Evolutionary conservation across 2,113 vertebrate species (phyloP), one percentile per base, ranked within the genome.

Genomic region (Carassius carassius): DNA sequence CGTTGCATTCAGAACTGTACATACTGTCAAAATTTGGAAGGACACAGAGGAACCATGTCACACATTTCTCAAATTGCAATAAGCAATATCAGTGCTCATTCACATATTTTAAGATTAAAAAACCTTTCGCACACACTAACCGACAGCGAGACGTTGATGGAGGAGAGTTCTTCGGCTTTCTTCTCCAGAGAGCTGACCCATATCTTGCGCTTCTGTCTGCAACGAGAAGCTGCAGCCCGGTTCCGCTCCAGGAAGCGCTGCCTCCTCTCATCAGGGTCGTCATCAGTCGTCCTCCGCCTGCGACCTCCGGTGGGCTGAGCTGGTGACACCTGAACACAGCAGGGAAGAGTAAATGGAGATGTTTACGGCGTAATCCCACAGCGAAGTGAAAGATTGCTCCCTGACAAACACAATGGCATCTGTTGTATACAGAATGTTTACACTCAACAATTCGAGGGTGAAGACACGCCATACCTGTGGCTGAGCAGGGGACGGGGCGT

Each of bases 221-320:
- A 99, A 67, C 97, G 98, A 0, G 98, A 99, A 0, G 98, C 98
- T 0, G 98, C 98, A 0, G 98, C 98, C 1, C 98, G 94, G 90
- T 99, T 99, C 85, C 98, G 93, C 91, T 99, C 98, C 70, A 99
- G 93, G 90, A 99, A 99, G 3, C 98, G 96, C 92, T 99, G 97
- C 78, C 98, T 93, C 5, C 98, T 93, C 73, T 99, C 98, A 35
- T 99, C 98, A 0, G 98, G 98, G 87, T 99, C 98, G 84, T 99
- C 97, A 19, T 98, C 97, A 4, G 93, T 80, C 0, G 96, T 95
- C 49, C 97, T 95, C 23, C 96, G 91, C 81, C 98, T 92, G 3
- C 98, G 93, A 23, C 98, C 96, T 4, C 97, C 98, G 0, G 96
- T 97, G 88, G 97, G 98, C 90, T 99, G 97, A 29, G 97, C 97